These are phyloP conservation scores for Eupeodes latifasciatus DNA, from an alignment of 2,888 invertebrate genomes.

Conservation along the genomic window DNA sequence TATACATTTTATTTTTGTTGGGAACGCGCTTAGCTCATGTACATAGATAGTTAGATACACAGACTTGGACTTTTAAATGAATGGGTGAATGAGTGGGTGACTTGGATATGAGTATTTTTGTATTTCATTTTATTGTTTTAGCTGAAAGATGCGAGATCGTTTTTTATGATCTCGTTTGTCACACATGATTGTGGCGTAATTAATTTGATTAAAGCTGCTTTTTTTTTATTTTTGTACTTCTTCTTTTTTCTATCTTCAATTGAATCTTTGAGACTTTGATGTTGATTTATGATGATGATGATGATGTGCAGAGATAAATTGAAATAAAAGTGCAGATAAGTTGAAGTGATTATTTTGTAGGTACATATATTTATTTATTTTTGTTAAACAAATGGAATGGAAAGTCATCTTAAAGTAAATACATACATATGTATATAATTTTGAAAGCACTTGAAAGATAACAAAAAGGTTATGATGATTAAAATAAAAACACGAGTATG, in stretches of 20 bases:
- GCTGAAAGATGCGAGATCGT: slow-evolving; percentile 27
- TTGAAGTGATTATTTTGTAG: slow-evolving; percentile 13
- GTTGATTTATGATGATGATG: slow-evolving; percentile 68
- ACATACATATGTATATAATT: no score
- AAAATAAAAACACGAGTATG: no score
- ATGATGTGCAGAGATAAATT: slow-evolving; percentile 15
- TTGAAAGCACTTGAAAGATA: no score
- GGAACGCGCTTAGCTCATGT: neutral
- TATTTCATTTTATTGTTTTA: slow-evolving; percentile 20
- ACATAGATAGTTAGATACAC: neutral
- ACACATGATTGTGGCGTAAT: slow-evolving; percentile 55
- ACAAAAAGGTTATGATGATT: neutral
- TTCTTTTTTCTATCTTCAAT: slow-evolving; percentile 31
- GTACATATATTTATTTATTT: neutral
- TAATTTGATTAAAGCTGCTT: slow-evolving; percentile 66
- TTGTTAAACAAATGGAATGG: neutral
- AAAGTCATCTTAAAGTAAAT: neutral
- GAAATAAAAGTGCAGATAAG: slow-evolving; percentile 10
- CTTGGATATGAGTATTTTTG: neutral
- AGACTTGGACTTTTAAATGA: neutral
- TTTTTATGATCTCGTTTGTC: slow-evolving; percentile 66
- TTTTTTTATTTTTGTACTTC: slow-evolving; percentile 14
- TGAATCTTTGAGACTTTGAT: slow-evolving; percentile 8
- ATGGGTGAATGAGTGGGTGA: neutral
- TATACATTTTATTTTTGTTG: slow-evolving; percentile 33